phyloP scores from a whole-genome alignment of 1,140 invertebrate species.

The Drosophila melanica region DNA sequence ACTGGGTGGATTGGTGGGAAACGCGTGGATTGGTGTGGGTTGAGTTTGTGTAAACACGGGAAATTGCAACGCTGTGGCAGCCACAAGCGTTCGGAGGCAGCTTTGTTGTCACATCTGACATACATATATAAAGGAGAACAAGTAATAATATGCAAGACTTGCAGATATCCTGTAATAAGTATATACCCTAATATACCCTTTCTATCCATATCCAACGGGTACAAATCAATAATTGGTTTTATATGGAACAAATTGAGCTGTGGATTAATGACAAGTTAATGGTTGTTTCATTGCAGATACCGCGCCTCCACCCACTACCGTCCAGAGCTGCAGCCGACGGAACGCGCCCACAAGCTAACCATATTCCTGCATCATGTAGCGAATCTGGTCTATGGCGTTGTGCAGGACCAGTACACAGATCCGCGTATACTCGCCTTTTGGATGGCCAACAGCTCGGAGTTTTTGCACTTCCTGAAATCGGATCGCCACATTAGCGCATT shows the following conservation, averaged over 20 bases:
- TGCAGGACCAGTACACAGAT: slow-evolving; percentile 93
- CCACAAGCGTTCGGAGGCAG: slow-evolving; percentile 5
- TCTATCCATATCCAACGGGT: no score
- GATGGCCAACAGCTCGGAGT: slow-evolving; percentile 98
- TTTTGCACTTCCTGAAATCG: slow-evolving; percentile 97
- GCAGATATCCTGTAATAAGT: no score
- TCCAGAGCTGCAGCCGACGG: slow-evolving; percentile 94
- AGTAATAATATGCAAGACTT: no score
- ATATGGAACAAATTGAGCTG: not conserved
- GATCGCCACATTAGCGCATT: slow-evolving; percentile 97
- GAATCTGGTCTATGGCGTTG: slow-evolving; percentile 92
- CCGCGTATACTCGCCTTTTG: slow-evolving; percentile 95
- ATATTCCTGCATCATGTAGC: slow-evolving; percentile 95
- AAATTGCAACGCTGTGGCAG: slow-evolving; percentile 23
- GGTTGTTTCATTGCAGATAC: slow-evolving; percentile 86
- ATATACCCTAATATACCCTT: not conserved
- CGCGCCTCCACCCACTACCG: slow-evolving; percentile 96
- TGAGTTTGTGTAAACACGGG: slow-evolving; percentile 9
- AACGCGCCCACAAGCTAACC: slow-evolving; percentile 95
- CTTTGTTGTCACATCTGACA: slow-evolving; percentile 47
- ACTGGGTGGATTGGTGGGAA: not conserved
- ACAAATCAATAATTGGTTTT: not conserved
- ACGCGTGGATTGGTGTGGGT: not conserved
- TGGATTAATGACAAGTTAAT: not conserved
- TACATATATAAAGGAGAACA: slow-evolving; percentile 1